Base-by-base conservation (phyloP, 1,140 invertebrate species). In the Venturia canescens region DNA sequence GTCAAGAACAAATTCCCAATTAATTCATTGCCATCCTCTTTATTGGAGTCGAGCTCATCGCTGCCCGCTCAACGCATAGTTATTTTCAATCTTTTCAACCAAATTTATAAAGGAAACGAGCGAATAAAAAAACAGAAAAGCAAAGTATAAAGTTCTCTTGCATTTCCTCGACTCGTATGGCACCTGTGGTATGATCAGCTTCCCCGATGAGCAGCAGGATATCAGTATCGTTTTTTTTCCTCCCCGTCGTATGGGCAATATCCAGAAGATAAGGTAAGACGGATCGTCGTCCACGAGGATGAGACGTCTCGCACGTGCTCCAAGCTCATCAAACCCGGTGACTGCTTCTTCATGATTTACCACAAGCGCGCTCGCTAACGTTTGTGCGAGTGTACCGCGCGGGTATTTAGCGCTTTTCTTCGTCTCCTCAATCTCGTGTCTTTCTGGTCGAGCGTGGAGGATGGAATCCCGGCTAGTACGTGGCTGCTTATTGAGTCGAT, bases 341-440 rank as follows among this genome's bases (percentile, higher is more conserved):
- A 69, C 67, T 29, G n/a, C 67, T 69, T 69, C 29, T 69, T 69
- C 26, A 29, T 31, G 67, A 69, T 69, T 69, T 69, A 34, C 67
- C 67, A n/a, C 67, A 31, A 31, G 38, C 27, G 29, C 15, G n/a
- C n/a, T n/a, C n/a, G n/a, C n/a, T n/a, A 21, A 21, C 50, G 50
- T 53, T 53, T 21, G 50, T 53, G 11, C 50, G 50, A 53, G 67
- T 29, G 34, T 69, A 18, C 50, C 50, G 50, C 38, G n/a, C 50
- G 67, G 67, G 29, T 34, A 69, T 69, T 69, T 69, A 31, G 29
- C 16, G 38, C 29, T 69, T 66, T 66, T 66, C 63, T 27, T 66
- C 23, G 63, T 66, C 23, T 69, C 38, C 38, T 69, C 67, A 27
- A 1, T 18, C 29, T 38, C n/a, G n/a, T n/a, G n/a, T n/a, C 16